Base-by-base conservation (phyloP, 2,797 vertebrate genomes). In the Brachyalestes nurse region DNA sequence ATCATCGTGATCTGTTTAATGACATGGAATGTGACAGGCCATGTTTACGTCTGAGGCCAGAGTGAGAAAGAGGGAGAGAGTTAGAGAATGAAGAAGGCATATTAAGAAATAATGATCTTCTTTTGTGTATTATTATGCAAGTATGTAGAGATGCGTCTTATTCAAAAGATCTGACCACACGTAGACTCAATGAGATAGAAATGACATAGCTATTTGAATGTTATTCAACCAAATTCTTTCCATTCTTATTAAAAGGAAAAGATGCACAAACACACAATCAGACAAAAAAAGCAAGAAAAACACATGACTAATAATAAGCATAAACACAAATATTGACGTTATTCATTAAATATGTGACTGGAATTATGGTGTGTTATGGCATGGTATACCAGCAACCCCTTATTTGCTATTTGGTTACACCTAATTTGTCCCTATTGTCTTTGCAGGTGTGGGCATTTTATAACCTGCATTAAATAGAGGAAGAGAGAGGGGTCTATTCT, bases 1-100 rank as follows among this genome's bases (percentile, higher is more conserved):
- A 80, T 82, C 58, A 81, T 58, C 5, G 5, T 74, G 57, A 61
- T 66, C 67, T 77, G 51, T 82, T 84, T 72, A 77, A 70, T 81
- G 34, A 60, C n/a, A 77, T 82, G 70, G 86, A 82, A 79, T 58
- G 58, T 83, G 77, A 77, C 64, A 55, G 64, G 81, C 45, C 61
- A 74, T 70, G 45, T 76, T 81, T 71, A 79, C 55, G 76, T 77
- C 23, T 79, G 16, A 78, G 69, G 53, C 34, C 53, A n/a, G 51
- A 42, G 19, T 17, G 69, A 69, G 25, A 58, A 17, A n/a, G 51
- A 57, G 21, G 55, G 34, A 10, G 47, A 47, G 72, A 42, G 60
- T 21, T 47, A 47, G 4, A n/a, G 2, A 69, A 21, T 40, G 34
- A 65, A 23, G n/a, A 62, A 3, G 17, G 47, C 13, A 67, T 40